Conservation (phyloP, 1,140 invertebrate species). For the Listronotus oregonensis region DNA sequence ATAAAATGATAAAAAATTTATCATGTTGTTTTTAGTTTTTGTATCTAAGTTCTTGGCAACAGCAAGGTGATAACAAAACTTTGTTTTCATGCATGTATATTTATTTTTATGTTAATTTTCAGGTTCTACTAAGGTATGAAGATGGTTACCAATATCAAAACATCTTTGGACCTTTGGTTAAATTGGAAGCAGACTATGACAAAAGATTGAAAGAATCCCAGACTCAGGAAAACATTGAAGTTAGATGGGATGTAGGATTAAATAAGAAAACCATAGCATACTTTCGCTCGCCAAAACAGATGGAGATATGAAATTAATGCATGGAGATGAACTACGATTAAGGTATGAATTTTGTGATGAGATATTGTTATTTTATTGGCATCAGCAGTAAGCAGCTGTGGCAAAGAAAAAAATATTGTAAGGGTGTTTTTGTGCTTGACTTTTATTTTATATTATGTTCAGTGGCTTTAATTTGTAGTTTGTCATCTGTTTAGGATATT, state of each 20-base stretch:
- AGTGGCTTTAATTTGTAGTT: no score
- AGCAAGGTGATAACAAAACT: no score
- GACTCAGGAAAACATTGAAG: slow-evolving; percentile 97
- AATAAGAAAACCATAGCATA: slow-evolving; percentile 98
- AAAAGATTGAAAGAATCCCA: slow-evolving; percentile 97
- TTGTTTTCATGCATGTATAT: no score
- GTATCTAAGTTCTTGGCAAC: no score
- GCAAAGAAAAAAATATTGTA: not conserved
- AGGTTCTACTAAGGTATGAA: slow-evolving; percentile 75
- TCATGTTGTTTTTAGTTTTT: no score
- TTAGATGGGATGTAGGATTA: slow-evolving; percentile 96
- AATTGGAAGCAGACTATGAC: slow-evolving; percentile 98
- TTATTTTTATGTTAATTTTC: slow-evolving; percentile 7
- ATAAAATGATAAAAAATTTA: no score
- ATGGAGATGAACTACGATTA: slow-evolving; percentile 95
- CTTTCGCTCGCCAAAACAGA: slow-evolving; percentile 95
- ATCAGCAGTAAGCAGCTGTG: no score
- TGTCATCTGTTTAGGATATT: no score
- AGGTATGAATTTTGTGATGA: not conserved
- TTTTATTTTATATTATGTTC: no score
- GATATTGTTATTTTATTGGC: no score
- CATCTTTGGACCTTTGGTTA: slow-evolving; percentile 96
- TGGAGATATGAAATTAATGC: slow-evolving; percentile 99
- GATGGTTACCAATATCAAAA: slow-evolving; percentile 99
- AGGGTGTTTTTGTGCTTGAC: not conserved